Conservation (phyloP, 1,140 invertebrate genomes). For the Glossosoma conforme region DNA sequence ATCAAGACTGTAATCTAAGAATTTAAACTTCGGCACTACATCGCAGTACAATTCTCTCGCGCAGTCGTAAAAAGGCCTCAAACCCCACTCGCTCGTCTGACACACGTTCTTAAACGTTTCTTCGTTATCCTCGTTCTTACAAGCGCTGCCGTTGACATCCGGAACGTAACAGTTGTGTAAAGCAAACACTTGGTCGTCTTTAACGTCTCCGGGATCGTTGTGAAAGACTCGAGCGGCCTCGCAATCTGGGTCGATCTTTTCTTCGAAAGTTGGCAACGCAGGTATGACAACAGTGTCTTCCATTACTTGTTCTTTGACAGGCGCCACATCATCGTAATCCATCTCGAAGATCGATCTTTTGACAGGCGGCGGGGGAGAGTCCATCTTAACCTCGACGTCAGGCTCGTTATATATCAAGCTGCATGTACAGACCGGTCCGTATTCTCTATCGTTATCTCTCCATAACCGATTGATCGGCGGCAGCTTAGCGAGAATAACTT, state of each 20-base stretch:
- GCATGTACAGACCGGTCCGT: slow-evolving; percentile 17
- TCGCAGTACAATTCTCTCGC: slow-evolving; percentile 28
- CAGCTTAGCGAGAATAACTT: slow-evolving; percentile 24
- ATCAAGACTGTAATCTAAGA: slow-evolving; percentile 46
- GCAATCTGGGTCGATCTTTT: slow-evolving; percentile 36
- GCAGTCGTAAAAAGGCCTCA: slow-evolving; percentile 26
- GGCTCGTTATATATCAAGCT: slow-evolving; percentile 35
- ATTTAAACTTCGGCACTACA: slow-evolving; percentile 47
- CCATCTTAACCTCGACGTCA: slow-evolving; percentile 42
- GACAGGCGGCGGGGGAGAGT: slow-evolving; percentile 35
- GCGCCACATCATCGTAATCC: slow-evolving; percentile 10
- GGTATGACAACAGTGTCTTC: slow-evolving; percentile 30
- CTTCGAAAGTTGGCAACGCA: slow-evolving; percentile 20
- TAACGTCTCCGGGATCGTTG: slow-evolving; percentile 34
- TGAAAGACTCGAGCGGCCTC: slow-evolving; percentile 36
- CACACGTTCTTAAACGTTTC: slow-evolving; percentile 3
- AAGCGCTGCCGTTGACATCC: slow-evolving; percentile 55
- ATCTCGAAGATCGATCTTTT: slow-evolving; percentile 33
- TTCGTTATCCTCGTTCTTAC: slow-evolving; percentile 3
- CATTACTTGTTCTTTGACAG: not conserved
- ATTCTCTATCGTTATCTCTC: slow-evolving; percentile 8
- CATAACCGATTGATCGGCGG: slow-evolving; percentile 19
- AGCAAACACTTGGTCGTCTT: slow-evolving; percentile 36
- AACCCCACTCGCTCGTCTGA: slow-evolving; percentile 34
- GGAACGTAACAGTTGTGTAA: slow-evolving; percentile 41